Conservation (phyloP, 2,888 invertebrate species). For the Tipula vernalis region DNA sequence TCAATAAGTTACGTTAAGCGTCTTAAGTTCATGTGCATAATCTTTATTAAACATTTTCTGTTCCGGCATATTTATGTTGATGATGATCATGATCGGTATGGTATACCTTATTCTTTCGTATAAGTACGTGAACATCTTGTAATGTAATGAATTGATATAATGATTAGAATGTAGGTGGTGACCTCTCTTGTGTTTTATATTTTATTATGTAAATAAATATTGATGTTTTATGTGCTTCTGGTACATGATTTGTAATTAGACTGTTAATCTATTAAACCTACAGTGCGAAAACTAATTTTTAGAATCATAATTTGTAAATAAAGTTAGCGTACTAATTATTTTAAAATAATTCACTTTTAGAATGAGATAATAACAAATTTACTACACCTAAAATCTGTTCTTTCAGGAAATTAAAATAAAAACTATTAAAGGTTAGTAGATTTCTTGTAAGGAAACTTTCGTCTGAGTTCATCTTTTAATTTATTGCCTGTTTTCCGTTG, state of each 20-base stretch:
- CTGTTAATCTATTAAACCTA: not conserved
- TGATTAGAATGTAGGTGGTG: not conserved
- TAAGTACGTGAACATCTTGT: not conserved
- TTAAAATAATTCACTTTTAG: not conserved
- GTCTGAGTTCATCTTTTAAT: no score
- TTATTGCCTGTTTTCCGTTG: no score
- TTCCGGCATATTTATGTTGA: not conserved
- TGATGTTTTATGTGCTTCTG: not conserved
- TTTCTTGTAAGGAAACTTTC: no score
- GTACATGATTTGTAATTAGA: not conserved
- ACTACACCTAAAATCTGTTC: no score
- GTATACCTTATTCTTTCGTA: not conserved
- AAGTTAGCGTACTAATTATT: not conserved
- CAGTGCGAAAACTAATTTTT: not conserved
- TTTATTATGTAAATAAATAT: not conserved
- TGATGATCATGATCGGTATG: not conserved
- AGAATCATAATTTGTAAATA: not conserved
- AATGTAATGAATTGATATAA: not conserved
- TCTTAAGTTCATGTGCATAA: not conserved
- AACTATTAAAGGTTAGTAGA: no score
- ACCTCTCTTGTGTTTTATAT: not conserved
- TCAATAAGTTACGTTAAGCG: not conserved
- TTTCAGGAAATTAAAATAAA: no score
- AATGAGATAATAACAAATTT: no score
- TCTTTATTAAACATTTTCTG: not conserved